Percentiles rank a stretch among this genome's conserved stretches.
Conservation (phyloP, 2,888 invertebrate species). For the Acleris laterana region DNA sequence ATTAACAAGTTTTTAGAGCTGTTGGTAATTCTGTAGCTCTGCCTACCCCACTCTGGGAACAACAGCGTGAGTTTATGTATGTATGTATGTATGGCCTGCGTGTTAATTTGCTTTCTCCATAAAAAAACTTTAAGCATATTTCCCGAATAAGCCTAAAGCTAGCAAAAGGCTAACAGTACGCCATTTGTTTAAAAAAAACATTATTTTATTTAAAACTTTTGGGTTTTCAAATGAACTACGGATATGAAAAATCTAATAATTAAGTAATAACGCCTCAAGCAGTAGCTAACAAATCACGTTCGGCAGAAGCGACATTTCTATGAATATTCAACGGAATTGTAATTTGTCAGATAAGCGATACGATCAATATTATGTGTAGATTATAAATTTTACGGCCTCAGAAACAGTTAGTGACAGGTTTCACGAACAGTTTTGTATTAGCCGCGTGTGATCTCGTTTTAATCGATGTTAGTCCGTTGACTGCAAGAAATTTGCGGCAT, state of each 20-base stretch:
- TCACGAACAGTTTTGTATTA: slow-evolving; percentile 19
- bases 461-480: slow-evolving; percentile 33
- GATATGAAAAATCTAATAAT: slow-evolving; percentile 5
- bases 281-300: slow-evolving; percentile 19
- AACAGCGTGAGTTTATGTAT: too few relatives aligned
- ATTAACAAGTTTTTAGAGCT: too few relatives aligned
- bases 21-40: too few relatives aligned
- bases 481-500: slow-evolving; percentile 15
- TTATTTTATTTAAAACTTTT: neutral
- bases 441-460: slow-evolving; percentile 34
- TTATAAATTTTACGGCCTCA: slow-evolving; percentile 36
- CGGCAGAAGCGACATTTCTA: slow-evolving; percentile 19
- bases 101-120: too few relatives aligned
- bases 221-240: neutral
- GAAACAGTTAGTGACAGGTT: slow-evolving; percentile 40
- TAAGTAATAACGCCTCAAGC: slow-evolving; percentile 13
- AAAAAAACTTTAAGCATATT: too few relatives aligned
- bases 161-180: too few relatives aligned
- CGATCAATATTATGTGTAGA: slow-evolving; percentile 34
- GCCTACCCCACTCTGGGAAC: too few relatives aligned
- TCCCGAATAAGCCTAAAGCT: too few relatives aligned
- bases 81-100: too few relatives aligned
- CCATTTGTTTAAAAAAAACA: too few relatives aligned
- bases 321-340: slow-evolving; percentile 33
- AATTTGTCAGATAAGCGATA: slow-evolving; percentile 29